Evolutionary conservation across 2,797 vertebrate species (phyloP).

Genomic region (Bufotes viridis): DNA sequence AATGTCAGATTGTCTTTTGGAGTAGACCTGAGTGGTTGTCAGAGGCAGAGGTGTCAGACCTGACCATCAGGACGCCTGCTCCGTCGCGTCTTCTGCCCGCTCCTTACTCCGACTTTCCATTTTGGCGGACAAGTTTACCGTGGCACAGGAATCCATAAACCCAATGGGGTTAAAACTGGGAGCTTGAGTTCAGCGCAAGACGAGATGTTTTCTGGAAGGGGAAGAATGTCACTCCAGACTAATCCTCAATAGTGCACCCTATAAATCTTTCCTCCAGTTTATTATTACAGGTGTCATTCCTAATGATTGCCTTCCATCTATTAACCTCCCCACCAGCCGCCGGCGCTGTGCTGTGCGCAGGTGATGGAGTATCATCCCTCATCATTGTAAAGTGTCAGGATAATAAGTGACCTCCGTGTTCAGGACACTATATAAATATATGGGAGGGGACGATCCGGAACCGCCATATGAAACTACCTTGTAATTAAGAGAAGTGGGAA

Average conservation of each 20-base stretch:
- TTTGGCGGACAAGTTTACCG: background rate
- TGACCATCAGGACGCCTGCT: no score
- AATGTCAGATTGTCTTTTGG: no score
- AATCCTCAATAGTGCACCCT: background rate
- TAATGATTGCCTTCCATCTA: background rate
- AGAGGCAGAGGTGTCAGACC: no score
- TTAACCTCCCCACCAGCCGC: background rate
- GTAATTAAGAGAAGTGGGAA: background rate
- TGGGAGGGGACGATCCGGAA: no score
- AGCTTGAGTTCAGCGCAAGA: background rate
- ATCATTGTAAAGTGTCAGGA: background rate
- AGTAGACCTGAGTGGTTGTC: no score
- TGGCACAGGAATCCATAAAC: background rate
- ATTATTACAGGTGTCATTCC: slow-evolving; percentile 39
- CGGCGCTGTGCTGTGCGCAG: background rate
- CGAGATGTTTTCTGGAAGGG: background rate
- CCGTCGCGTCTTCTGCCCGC: no score
- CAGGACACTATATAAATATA: background rate
- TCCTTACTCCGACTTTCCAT: background rate
- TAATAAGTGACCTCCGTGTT: no score
- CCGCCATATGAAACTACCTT: no score
- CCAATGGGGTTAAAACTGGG: no score
- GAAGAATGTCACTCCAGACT: background rate
- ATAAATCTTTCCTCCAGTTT: slow-evolving; percentile 4
- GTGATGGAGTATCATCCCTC: background rate